These are phyloP conservation scores for Malthinus seriepunctatus DNA, from an alignment of 2,888 invertebrate species.

Conservation along the genomic window DNA sequence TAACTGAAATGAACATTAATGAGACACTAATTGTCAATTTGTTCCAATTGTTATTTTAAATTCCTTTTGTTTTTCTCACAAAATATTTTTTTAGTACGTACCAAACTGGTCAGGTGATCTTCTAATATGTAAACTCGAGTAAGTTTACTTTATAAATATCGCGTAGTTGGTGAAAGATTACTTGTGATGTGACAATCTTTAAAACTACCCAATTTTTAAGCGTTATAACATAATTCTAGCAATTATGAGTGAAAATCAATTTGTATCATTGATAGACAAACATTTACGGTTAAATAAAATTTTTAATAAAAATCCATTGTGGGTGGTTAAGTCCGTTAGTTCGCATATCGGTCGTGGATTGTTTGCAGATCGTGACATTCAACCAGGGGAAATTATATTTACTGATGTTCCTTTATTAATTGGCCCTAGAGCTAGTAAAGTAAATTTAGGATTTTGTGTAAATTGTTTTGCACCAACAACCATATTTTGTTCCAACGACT, in stretches of 20 bases:
- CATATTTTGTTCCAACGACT: slow-evolving; percentile 61
- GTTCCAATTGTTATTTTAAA: too few species aligned
- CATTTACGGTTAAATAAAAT: slow-evolving; percentile 8
- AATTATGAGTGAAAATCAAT: not conserved
- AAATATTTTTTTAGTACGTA: not conserved
- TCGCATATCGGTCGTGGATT: slow-evolving; percentile 70
- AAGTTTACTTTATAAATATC: not conserved
- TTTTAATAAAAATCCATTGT: slow-evolving; percentile 51
- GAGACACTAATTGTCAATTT: too few species aligned
- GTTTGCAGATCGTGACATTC: slow-evolving; percentile 68
- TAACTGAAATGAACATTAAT: too few species aligned
- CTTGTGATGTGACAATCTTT: not conserved
- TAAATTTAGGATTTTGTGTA: slow-evolving; percentile 64
- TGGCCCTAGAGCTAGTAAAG: slow-evolving; percentile 66
- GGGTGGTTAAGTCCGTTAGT: slow-evolving; percentile 64
- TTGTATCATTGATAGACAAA: slow-evolving; percentile 5
- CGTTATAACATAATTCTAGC: not conserved
- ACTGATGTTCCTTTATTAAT: slow-evolving; percentile 70
- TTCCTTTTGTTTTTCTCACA: too few species aligned
- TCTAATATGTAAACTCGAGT: not conserved
- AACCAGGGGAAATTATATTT: slow-evolving; percentile 70
- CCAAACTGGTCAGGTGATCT: not conserved
- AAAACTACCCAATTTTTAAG: not conserved
- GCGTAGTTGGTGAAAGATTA: not conserved
- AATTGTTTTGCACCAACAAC: slow-evolving; percentile 63